Base-by-base conservation (phyloP, 2,113 vertebrate species). In the Kryptolebias marmoratus region DNA sequence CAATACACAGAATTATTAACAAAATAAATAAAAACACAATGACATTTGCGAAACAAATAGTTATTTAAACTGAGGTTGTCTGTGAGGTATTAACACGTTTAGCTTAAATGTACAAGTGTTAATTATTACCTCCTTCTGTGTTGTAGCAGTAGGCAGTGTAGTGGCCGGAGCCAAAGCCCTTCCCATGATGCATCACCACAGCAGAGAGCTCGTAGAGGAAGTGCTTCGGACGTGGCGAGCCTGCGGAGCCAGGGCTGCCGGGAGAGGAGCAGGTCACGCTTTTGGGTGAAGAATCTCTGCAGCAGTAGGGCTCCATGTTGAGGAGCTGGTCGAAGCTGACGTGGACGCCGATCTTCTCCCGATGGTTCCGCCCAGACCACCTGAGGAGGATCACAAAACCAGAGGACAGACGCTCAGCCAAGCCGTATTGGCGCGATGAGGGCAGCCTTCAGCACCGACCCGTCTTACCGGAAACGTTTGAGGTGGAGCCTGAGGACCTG, bases 121-220 rank as follows among this genome's bases (percentile, higher is more conserved):
- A 1, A 9, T 14, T 57, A 96, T 95, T 92, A 98, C 98, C 97
- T 91, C 97, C 98, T 92, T 96, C 96, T 52, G 95, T 97, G 95
- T 98, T 99, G 94, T 98, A 98, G 95, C 97, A 99, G 94, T 98
- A 99, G 73, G 97, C 95, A 45, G 97, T 99, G 94, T 99, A 99
- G 95, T 99, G 97, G 92, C 97, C 97, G 52, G 97, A 98, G 91
- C 97, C 97, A 83, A 99, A 99, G 75, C 97, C 97, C 91, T 98
- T 98, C 90, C 98, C 98, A 87, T 99, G 98, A 91, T 99, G 98
- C 98, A 99, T 99, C 93, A 99, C 97, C 90, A 99, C 97, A 39
- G 97, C 97, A n/a, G 98, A 97, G 84, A 99, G 96, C 92, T 99
- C 96, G 74, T 99, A 99, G 64, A 96, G 95, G 93, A 95, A 97